A percentile compares a stretch with the other conserved stretches of the same genome.
phyloP scores from a whole-genome alignment of 2,888 invertebrate genomes.

The Cephonodes hylas region DNA sequence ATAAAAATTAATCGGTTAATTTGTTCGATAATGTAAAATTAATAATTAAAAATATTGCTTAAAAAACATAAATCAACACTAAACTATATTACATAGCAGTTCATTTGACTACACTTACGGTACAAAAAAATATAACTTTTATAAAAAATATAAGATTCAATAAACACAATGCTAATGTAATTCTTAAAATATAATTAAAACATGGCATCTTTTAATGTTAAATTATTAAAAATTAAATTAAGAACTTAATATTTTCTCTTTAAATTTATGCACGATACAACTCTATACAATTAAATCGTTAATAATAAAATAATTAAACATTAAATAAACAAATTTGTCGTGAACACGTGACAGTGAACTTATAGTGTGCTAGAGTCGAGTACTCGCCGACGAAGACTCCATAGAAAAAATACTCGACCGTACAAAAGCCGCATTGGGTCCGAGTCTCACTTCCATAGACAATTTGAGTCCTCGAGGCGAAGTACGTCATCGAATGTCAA shows the following conservation, averaged over 20 bases:
- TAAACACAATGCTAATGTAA: slow-evolving; percentile 68
- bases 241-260: slow-evolving; percentile 32
- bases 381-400: neutral
- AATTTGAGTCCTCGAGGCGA: neutral
- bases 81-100: slow-evolving; percentile 72
- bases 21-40: slow-evolving; percentile 61
- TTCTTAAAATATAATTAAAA: slow-evolving; percentile 68
- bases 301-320: slow-evolving; percentile 28
- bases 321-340: slow-evolving; percentile 46
- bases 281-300: slow-evolving; percentile 37
- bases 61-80: slow-evolving; percentile 74
- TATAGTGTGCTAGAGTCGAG: neutral
- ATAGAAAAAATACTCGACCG: neutral
- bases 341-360: slow-evolving; percentile 45
- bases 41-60: slow-evolving; percentile 57
- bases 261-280: slow-evolving; percentile 28
- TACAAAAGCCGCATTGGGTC: neutral
- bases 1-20: slow-evolving; percentile 68
- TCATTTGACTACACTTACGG: slow-evolving; percentile 66
- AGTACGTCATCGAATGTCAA: slow-evolving; percentile 25
- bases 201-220: slow-evolving; percentile 74
- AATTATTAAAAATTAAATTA: slow-evolving; percentile 32
- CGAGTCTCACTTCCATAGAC: neutral
- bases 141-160: slow-evolving; percentile 78
- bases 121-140: slow-evolving; percentile 77